phyloP scores from a whole-genome alignment of 2,113 vertebrate genomes.

The Centropus bengalensis region DNA sequence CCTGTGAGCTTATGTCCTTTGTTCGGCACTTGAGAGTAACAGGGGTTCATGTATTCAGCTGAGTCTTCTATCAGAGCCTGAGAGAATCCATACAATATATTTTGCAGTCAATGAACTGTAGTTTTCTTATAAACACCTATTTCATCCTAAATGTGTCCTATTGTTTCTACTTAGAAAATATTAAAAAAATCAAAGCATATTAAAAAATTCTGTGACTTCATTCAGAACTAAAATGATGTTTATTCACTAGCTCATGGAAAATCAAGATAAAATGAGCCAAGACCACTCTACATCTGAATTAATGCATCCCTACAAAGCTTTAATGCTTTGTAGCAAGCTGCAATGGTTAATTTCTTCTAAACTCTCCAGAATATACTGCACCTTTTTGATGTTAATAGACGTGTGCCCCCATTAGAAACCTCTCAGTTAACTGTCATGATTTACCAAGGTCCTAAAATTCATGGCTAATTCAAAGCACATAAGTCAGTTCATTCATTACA shows the following conservation, averaged over 20 bases:
- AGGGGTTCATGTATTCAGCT: background rate
- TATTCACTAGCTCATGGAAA: background rate
- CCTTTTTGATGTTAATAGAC: background rate
- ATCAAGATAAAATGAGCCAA: background rate
- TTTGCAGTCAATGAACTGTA: background rate
- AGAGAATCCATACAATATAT: background rate
- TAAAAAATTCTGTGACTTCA: background rate
- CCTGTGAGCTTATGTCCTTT: background rate
- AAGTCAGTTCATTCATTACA: background rate
- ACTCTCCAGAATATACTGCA: background rate
- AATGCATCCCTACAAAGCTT: background rate
- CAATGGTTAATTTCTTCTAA: background rate
- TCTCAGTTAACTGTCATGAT: background rate
- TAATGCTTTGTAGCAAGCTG: background rate
- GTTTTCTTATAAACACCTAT: slow-evolving; percentile 6
- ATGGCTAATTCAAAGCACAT: background rate
- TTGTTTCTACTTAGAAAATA: background rate
- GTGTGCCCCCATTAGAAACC: background rate
- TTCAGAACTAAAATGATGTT: background rate
- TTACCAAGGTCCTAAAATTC: slow-evolving; percentile 4
- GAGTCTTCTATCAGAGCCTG: background rate
- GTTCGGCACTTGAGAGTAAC: background rate
- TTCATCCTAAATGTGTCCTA: background rate
- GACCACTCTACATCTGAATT: background rate
- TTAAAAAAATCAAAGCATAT: slow-evolving; percentile 3